Base-by-base conservation (phyloP, 37 sponge, comb jelly and placozoan genomes). In the Halichondria panicea region DNA sequence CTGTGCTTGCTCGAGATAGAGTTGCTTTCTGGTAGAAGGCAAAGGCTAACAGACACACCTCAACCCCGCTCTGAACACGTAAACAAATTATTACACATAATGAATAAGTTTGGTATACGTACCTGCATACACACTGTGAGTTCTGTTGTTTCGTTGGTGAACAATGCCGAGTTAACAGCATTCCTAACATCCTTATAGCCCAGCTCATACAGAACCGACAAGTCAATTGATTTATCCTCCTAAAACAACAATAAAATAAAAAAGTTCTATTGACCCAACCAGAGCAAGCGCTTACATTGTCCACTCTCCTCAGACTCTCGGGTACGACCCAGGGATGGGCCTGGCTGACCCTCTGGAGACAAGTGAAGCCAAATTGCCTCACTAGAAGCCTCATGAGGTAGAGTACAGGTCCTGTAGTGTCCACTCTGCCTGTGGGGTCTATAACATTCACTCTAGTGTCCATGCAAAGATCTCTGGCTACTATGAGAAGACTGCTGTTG, bases 381-480 rank as follows among this genome's bases (percentile, higher is more conserved):
- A 82, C 84, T 11, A 91, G 35, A 18, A 80, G 80, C 67, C 83
- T 91, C 40, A 82, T 24, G 8, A 91, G 55, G 65, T 74, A 91
- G 30, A 87, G 53, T 31, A 31, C 69, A 69, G 80, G 78, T 25
- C 79, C 75, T 13, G 43, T 30, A 39, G 48, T 42, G 41, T 74
- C 72, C 0, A 11, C 31, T 15, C 18, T 31, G 42, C 57, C 62
- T 65, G 71, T 63, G 67, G 22, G 3, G 30, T 69, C 73, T 71
- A 59, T 50, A 19, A 25, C 34, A n/a, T 75, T 67, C 32, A 72
- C 35, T 30, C 19, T 36, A 28, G 43, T 11, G 39, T 79, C 68
- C 60, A 63, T 79, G 28, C 71, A 72, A 8, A 66, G 56, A 11
- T 68, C 35, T 57, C 68, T 67, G 42, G 63, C 25, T 27, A 74